These are phyloP conservation scores for Champsocephalus gunnari DNA, from an alignment of 2,797 vertebrate species.

Conservation along the genomic window DNA sequence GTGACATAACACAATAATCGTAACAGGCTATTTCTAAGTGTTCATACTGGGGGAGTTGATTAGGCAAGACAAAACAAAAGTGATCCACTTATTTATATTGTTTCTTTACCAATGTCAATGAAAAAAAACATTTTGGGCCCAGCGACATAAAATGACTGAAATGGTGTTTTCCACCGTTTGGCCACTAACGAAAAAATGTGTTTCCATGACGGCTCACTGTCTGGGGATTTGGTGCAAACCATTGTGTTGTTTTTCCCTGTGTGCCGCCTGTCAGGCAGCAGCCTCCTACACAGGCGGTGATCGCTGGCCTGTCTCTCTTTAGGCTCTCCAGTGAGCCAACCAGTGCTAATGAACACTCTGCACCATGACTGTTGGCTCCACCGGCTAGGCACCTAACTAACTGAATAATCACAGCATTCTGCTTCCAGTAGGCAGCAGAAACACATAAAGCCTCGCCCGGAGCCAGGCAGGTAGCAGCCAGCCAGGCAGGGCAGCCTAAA, in stretches of 20 bases:
- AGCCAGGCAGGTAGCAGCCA: constrained; percentile 27
- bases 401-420: constrained; percentile 8
- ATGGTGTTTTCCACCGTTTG: no score
- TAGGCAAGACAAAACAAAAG: no score
- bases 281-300: background rate
- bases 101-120: no score
- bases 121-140: no score
- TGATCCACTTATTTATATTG: no score
- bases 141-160: no score
- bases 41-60: no score
- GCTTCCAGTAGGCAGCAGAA: constrained; percentile 6
- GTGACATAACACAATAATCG: no score
- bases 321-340: constrained; percentile 1
- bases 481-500: constrained; percentile 39
- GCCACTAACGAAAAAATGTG: no score
- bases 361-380: background rate
- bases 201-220: no score
- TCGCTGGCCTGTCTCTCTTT: background rate
- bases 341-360: constrained; percentile 8
- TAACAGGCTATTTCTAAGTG: no score
- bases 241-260: background rate
- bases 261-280: constrained; percentile 10
- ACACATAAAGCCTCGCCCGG: constrained; percentile 10
- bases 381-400: background rate
- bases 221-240: no score